These are phyloP conservation scores for Ylistrum balloti DNA, from an alignment of 1,140 invertebrate genomes.

Conservation along the genomic window DNA sequence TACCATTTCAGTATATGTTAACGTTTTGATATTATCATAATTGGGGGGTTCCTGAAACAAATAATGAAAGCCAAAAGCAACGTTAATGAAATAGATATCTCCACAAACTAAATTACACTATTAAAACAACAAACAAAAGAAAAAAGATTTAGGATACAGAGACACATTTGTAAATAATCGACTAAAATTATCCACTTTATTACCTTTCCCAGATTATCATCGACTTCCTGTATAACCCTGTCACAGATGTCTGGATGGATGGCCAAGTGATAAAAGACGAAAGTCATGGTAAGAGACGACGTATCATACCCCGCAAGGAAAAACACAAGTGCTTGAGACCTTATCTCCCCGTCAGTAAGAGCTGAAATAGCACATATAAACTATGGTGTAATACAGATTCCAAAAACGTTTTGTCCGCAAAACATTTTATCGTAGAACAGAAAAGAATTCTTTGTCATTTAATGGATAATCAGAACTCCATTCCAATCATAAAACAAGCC, in stretches of 20 bases:
- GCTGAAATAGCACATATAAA: conserved; percentile 84
- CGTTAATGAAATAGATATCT: too few species aligned
- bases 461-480: too few species aligned
- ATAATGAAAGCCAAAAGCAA: not conserved
- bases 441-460: too few species aligned
- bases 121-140: too few species aligned
- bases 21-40: conserved; percentile 62
- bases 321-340: conserved; percentile 87
- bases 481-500: too few species aligned
- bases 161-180: too few species aligned
- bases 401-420: too few species aligned
- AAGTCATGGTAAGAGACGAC: conserved; percentile 84
- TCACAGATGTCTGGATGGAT: conserved; percentile 76
- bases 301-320: conserved; percentile 88
- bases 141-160: too few species aligned
- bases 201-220: conserved; percentile 66
- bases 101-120: too few species aligned
- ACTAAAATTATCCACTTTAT: too few species aligned
- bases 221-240: conserved; percentile 61
- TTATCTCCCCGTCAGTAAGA: conserved; percentile 84
- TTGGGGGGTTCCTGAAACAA: conserved; percentile 53
- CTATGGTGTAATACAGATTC: conserved; percentile 81
- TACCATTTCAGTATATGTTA: conserved; percentile 61
- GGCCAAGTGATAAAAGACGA: conserved; percentile 85
- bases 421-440: too few species aligned